phyloP scores from a whole-genome alignment of 1,140 invertebrate genomes.

The Cataglyphis hispanica region DNA sequence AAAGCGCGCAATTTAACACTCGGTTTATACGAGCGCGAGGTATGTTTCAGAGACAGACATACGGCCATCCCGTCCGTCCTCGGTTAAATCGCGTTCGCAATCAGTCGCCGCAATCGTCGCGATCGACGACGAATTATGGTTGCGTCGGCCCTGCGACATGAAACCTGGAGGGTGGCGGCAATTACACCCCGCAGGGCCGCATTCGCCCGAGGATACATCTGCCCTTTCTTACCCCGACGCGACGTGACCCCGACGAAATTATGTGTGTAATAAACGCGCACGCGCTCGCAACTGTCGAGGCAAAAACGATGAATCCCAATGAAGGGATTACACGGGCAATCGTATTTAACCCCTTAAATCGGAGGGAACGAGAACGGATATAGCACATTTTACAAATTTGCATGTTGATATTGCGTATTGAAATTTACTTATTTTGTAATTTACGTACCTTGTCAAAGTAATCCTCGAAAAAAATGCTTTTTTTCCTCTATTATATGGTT shows the following conservation, averaged over 20 bases:
- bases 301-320: slow-evolving; percentile 48
- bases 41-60: slow-evolving; percentile 69
- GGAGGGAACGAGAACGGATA: neutral
- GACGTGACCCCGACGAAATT: slow-evolving; percentile 55
- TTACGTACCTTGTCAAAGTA: neutral
- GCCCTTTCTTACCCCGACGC: slow-evolving; percentile 17
- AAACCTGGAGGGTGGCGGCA: slow-evolving; percentile 45
- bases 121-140: slow-evolving; percentile 76
- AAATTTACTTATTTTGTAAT: neutral
- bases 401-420: neutral
- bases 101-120: slow-evolving; percentile 68
- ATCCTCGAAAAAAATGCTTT: neutral
- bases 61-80: slow-evolving; percentile 63
- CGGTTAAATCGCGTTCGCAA: slow-evolving; percentile 74
- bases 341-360: slow-evolving; percentile 45
- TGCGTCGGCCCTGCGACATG: slow-evolving; percentile 71
- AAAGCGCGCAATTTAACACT: slow-evolving; percentile 69
- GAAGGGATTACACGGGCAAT: slow-evolving; percentile 33
- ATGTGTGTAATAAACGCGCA: slow-evolving; percentile 48
- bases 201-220: slow-evolving; percentile 38
- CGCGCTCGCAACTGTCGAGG: slow-evolving; percentile 16
- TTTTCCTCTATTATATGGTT: neutral
- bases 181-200: slow-evolving; percentile 52
- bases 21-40: slow-evolving; percentile 61
- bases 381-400: slow-evolving; percentile 26